phyloP scores from a whole-genome alignment of 2,888 invertebrate species.

The Pinctada fucata region DNA sequence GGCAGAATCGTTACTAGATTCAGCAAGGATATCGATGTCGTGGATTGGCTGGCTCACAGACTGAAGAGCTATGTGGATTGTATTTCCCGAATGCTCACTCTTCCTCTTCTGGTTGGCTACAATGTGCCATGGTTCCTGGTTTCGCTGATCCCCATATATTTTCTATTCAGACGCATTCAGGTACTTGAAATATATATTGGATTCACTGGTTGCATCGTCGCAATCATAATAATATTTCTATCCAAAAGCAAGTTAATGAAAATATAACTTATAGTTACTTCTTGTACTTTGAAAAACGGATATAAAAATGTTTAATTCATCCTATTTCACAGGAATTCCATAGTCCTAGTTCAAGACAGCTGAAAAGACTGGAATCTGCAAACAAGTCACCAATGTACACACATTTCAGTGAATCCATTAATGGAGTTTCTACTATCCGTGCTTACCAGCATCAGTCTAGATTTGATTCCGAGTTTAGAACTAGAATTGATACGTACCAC shows the following conservation, averaged over 20 bases:
- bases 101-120: slow-evolving; percentile 50
- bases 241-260: no score
- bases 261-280: no score
- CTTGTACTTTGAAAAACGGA: no score
- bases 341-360: slow-evolving; percentile 72
- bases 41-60: slow-evolving; percentile 54
- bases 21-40: slow-evolving; percentile 55
- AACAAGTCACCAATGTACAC: slow-evolving; percentile 71
- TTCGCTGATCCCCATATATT: no score
- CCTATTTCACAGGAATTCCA: slow-evolving; percentile 77
- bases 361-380: slow-evolving; percentile 72
- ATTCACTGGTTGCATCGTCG: no score
- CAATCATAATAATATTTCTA: no score
- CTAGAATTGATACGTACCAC: slow-evolving; percentile 79
- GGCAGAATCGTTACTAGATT: slow-evolving; percentile 66
- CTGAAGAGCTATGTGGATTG: slow-evolving; percentile 38
- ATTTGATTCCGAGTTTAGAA: slow-evolving; percentile 60
- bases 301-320: not conserved
- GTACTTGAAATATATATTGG: no score
- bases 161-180: no score
- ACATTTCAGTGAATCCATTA: slow-evolving; percentile 77
- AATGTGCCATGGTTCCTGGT: no score
- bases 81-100: slow-evolving; percentile 33
- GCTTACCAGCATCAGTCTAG: slow-evolving; percentile 62
- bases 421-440: slow-evolving; percentile 76